Evolutionary conservation across 2,113 vertebrate species (phyloP).

Genomic region (Mus spicilegus): DNA sequence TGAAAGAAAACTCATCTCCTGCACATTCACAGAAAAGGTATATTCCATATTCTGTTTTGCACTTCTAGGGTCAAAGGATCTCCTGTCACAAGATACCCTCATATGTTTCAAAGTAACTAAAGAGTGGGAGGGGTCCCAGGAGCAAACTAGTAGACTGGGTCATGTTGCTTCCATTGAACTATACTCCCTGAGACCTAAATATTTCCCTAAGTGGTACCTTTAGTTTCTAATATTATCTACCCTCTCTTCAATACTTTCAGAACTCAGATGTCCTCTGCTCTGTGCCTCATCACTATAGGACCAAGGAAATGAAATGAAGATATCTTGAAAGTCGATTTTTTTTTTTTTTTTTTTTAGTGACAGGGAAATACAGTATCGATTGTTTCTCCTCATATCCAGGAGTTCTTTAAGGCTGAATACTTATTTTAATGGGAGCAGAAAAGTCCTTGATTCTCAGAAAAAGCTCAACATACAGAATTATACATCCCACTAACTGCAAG

Average conservation of each 20-base stretch:
- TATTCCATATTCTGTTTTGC: not conserved
- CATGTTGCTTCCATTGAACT: not conserved
- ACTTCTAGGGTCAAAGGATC: not conserved
- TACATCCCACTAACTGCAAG: not conserved
- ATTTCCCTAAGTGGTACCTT: not conserved
- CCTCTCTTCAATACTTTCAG: not conserved
- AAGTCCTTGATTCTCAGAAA: conserved; percentile 19
- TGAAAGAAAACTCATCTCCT: conserved; percentile 36
- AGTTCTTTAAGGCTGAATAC: not conserved
- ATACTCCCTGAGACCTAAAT: not conserved
- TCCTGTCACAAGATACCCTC: not conserved
- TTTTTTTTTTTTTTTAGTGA: not conserved
- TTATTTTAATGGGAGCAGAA: conserved; percentile 29
- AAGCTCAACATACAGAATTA: not conserved
- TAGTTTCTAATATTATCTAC: not conserved
- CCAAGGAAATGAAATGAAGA: not conserved
- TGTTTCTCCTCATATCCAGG: not conserved
- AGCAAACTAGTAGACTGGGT: not conserved
- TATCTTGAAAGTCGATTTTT: not conserved
- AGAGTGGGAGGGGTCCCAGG: not conserved
- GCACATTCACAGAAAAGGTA: not conserved
- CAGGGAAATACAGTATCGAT: not conserved
- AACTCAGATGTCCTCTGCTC: not conserved
- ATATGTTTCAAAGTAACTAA: not conserved
- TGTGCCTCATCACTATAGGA: not conserved